Evolutionary conservation across 53 echinoderm and acorn worm species (phyloP).

Genomic region (Astropecten irregularis): DNA sequence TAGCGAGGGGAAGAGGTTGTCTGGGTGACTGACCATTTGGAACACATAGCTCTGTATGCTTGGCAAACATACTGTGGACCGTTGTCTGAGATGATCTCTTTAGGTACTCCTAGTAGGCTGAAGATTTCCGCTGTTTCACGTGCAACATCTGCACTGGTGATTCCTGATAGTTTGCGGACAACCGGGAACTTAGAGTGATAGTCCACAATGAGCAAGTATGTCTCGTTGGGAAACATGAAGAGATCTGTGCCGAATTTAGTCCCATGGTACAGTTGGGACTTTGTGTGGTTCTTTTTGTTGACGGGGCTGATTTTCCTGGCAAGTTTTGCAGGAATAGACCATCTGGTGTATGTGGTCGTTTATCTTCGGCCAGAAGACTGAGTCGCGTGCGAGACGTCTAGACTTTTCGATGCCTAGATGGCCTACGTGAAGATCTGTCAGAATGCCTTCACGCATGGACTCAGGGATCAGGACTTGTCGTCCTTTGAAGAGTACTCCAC

Average conservation of each 20-base stretch:
- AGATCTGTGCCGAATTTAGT: background rate
- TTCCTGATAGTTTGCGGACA: background rate
- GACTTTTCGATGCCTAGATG: slow-evolving; percentile 63
- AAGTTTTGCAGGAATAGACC: background rate
- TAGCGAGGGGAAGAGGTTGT: slow-evolving; percentile 38
- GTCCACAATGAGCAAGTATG: background rate
- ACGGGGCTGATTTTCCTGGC: background rate
- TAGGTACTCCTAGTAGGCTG: slow-evolving; percentile 29
- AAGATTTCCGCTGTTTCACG: background rate
- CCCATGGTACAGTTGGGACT: background rate
- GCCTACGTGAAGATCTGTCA: slow-evolving; percentile 52
- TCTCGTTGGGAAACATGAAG: background rate
- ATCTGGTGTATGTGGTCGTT: background rate
- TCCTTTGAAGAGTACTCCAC: slow-evolving; percentile 67
- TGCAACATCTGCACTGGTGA: slow-evolving; percentile 35
- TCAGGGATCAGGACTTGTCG: slow-evolving; percentile 57
- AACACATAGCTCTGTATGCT: slow-evolving; percentile 26
- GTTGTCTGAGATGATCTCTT: slow-evolving; percentile 34
- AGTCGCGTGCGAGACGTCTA: slow-evolving; percentile 30
- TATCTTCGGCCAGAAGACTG: background rate
- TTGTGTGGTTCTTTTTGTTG: background rate
- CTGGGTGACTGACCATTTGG: slow-evolving; percentile 8
- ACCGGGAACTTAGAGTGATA: background rate
- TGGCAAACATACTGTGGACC: slow-evolving; percentile 32
- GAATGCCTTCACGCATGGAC: slow-evolving; percentile 30